Percentiles rank a stretch among this genome's conserved stretches.
These are phyloP conservation scores for Leptatherina wallacei DNA, from an alignment of 2,797 vertebrate genomes.

Conservation along the genomic window DNA sequence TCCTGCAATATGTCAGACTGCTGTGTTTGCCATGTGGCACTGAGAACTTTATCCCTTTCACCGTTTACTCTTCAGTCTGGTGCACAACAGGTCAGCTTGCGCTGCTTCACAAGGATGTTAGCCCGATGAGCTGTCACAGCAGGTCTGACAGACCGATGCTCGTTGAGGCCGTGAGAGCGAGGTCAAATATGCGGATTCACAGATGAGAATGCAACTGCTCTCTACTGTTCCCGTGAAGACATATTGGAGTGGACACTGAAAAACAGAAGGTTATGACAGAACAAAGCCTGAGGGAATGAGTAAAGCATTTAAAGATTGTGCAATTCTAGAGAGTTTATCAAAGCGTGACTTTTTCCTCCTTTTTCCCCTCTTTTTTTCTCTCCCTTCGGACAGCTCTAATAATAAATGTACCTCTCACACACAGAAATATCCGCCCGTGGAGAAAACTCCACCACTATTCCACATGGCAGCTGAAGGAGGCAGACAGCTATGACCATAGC, in stretches of 20 bases:
- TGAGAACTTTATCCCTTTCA: constrained; percentile 16
- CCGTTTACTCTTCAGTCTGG: constrained; percentile 26
- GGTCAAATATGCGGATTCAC: constrained; percentile 40
- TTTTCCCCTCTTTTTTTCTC: neutral
- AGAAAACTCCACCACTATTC: constrained; percentile 43
- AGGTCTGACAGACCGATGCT: constrained; percentile 37
- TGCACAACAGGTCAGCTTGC: constrained; percentile 26
- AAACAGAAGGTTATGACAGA: neutral
- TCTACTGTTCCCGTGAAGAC: constrained; percentile 24
- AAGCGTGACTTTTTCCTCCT: constrained; percentile 11
- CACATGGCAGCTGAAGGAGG: constrained; percentile 48
- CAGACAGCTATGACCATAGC: constrained; percentile 44
- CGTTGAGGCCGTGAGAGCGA: constrained; percentile 24
- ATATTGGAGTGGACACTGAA: constrained; percentile 24
- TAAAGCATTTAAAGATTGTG: constrained; percentile 8
- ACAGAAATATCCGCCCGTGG: constrained; percentile 36
- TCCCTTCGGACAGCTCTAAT: constrained; percentile 33
- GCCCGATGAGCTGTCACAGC: constrained; percentile 30
- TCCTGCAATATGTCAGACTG: constrained; percentile 32
- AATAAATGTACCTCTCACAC: constrained; percentile 38
- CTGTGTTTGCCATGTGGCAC: constrained; percentile 9
- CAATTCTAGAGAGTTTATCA: constrained; percentile 7
- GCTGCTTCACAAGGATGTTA: constrained; percentile 25
- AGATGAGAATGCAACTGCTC: constrained; percentile 21
- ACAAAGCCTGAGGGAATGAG: constrained; percentile 11